Evolutionary conservation across 1,140 invertebrate species (phyloP).

Genomic region (Drosophila kikkawai): DNA sequence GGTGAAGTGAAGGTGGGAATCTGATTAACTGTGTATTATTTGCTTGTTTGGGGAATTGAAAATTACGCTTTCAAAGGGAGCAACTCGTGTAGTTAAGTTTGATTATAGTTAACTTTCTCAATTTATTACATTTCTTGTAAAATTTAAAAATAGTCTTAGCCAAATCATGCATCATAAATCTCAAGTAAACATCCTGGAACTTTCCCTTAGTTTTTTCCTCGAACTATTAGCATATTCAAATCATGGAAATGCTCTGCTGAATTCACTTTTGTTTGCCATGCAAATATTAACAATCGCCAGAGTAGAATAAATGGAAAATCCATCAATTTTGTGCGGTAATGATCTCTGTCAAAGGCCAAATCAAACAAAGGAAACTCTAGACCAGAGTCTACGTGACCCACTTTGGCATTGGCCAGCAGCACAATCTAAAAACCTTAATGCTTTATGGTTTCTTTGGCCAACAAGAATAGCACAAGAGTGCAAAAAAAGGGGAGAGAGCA

Average conservation of each 20-base stretch:
- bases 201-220: too few species aligned
- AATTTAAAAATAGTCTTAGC: neutral
- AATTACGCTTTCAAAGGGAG: conserved; percentile 7
- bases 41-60: neutral
- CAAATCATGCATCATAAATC: neutral
- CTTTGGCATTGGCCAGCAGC: conserved; percentile 33
- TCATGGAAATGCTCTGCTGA: conserved; percentile 6
- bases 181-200: neutral
- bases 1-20: conserved; percentile 13
- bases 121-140: neutral
- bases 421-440: conserved; percentile 23
- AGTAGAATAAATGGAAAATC: conserved; percentile 35
- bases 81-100: neutral
- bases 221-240: conserved; percentile 22
- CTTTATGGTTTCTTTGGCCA: conserved; percentile 40
- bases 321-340: conserved; percentile 53
- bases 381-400: conserved; percentile 49
- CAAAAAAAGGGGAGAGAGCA: neutral
- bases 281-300: conserved; percentile 28
- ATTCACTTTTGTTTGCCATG: conserved; percentile 39
- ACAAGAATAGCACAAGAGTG: conserved; percentile 4
- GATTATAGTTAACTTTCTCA: neutral
- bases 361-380: conserved; percentile 54
- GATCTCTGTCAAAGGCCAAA: conserved; percentile 52
- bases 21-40: conserved; percentile 35